Conservation (phyloP, 2,888 invertebrate genomes). For the Doris montereyensis region DNA sequence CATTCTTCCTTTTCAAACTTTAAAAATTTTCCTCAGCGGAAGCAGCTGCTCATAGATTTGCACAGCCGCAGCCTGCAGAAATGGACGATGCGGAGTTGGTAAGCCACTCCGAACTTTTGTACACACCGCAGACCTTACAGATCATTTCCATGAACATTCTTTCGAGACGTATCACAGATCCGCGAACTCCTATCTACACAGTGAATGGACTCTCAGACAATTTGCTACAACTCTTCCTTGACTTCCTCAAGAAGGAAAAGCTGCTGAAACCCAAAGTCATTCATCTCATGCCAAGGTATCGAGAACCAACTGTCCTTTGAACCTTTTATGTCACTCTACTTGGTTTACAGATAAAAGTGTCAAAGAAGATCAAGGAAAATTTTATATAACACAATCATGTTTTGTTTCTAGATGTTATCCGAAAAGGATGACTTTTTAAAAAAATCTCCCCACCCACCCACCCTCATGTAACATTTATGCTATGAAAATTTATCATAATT, state of each 20-base stretch:
- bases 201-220: slow-evolving; percentile 63
- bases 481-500: no score
- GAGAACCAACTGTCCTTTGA: no score
- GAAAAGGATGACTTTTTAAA: no score
- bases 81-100: slow-evolving; percentile 19
- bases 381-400: no score
- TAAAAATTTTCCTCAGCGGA: slow-evolving; percentile 58
- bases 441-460: no score
- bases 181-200: slow-evolving; percentile 57
- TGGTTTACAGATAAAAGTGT: no score
- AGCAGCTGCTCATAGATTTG: slow-evolving; percentile 58
- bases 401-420: no score
- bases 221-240: slow-evolving; percentile 61
- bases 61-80: slow-evolving; percentile 37
- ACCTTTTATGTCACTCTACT: no score
- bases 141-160: slow-evolving; percentile 57
- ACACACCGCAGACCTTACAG: slow-evolving; percentile 49
- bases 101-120: slow-evolving; percentile 37
- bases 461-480: no score
- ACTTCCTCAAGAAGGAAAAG: slow-evolving; percentile 62
- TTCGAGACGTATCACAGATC: slow-evolving; percentile 58
- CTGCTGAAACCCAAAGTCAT: slow-evolving; percentile 65
- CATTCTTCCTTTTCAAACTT: neutral
- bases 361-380: no score
- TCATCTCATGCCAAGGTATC: slow-evolving; percentile 69